phyloP scores from a whole-genome alignment of 2,888 invertebrate genomes.

The Trichopoda pennipes region DNA sequence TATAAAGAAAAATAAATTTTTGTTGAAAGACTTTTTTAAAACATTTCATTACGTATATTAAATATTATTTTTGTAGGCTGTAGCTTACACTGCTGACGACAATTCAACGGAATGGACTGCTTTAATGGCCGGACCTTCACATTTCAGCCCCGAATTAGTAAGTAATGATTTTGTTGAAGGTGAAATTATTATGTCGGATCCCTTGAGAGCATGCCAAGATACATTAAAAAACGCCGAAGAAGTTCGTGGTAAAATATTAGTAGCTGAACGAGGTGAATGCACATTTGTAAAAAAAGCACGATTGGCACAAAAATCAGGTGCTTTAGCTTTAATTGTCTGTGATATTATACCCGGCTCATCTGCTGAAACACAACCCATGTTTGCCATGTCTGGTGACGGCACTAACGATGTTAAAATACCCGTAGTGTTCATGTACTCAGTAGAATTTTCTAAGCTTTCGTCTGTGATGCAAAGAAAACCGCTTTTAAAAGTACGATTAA shows the following conservation, averaged over 20 bases:
- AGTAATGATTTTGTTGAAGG: constrained; percentile 86
- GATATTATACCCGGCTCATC: constrained; percentile 91
- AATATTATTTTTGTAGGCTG: constrained; percentile 77
- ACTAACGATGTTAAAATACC: constrained; percentile 92
- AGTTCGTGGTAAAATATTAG: constrained; percentile 87
- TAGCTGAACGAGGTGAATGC: constrained; percentile 95
- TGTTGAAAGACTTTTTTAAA: no score
- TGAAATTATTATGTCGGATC: constrained; percentile 85
- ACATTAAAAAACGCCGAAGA: constrained; percentile 83
- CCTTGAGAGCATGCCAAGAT: constrained; percentile 85
- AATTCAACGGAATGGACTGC: constrained; percentile 79
- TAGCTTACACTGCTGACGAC: constrained; percentile 79
- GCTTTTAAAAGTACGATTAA: constrained; percentile 81
- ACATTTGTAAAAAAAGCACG: constrained; percentile 96
- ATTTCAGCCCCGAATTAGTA: constrained; percentile 91
- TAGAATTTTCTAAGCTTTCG: constrained; percentile 87
- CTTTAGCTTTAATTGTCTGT: constrained; percentile 90
- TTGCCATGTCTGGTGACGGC: constrained; percentile 98
- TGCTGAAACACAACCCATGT: constrained; percentile 89
- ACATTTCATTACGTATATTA: no score
- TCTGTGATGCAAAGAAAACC: constrained; percentile 83
- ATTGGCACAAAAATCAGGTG: constrained; percentile 90
- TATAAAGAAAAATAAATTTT: no score
- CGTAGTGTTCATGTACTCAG: constrained; percentile 92
- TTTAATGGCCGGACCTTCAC: constrained; percentile 92